These are phyloP conservation scores for Dichetophora obliterata DNA, from an alignment of 2,888 invertebrate species.

Conservation along the genomic window DNA sequence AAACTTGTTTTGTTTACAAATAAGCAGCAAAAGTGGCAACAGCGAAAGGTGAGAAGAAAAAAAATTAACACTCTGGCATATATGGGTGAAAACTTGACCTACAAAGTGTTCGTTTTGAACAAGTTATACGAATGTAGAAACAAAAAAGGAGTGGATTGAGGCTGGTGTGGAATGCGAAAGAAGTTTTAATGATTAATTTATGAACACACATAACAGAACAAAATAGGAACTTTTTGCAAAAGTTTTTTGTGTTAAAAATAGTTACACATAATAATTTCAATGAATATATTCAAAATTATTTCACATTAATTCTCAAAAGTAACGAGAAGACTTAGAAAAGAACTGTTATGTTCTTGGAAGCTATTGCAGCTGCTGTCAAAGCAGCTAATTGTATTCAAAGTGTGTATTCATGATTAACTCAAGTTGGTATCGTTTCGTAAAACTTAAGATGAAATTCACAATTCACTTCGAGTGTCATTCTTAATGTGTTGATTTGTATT, in stretches of 20 bases:
- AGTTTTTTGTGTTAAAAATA: too few relatives aligned
- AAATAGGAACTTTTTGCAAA: too few relatives aligned
- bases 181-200: background rate
- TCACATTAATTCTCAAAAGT: background rate
- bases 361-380: too few relatives aligned
- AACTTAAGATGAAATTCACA: too few relatives aligned
- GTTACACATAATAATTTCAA: background rate
- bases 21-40: background rate
- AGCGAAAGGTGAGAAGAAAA: background rate
- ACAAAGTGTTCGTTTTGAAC: slow-evolving; percentile 21
- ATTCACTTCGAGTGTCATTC: too few relatives aligned
- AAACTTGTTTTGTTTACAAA: slow-evolving; percentile 32
- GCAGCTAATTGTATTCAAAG: too few relatives aligned
- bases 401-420: too few relatives aligned
- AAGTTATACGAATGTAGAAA: background rate
- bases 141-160: background rate
- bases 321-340: too few relatives aligned
- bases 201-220: background rate
- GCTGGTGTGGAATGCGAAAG: background rate
- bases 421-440: too few relatives aligned
- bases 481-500: too few relatives aligned
- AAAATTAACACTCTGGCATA: slow-evolving; percentile 10
- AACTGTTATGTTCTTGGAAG: too few relatives aligned
- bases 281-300: background rate
- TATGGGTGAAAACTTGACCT: slow-evolving; percentile 37